Conservation (phyloP, 2,888 invertebrate species). For the Cheilosia vulpina region DNA sequence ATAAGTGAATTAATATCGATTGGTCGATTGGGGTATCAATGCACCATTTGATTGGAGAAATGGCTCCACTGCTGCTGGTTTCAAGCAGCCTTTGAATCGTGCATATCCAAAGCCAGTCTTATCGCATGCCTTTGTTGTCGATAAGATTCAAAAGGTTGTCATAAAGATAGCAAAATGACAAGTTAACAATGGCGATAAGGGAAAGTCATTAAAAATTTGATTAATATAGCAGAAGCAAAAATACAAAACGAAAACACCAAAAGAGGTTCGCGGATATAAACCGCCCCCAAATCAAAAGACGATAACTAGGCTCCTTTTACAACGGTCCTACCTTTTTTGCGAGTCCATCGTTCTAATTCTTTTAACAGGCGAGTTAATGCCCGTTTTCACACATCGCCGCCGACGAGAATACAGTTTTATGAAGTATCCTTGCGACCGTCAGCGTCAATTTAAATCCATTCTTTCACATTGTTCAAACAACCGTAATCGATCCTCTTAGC, state of each 20-base stretch:
- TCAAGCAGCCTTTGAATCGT: too few species aligned
- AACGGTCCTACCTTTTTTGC: constrained; percentile 6
- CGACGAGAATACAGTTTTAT: constrained; percentile 49
- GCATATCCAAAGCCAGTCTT: too few species aligned
- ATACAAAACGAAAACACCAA: background rate
- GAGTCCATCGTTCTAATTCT: constrained; percentile 26
- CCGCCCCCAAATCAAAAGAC: constrained; percentile 18
- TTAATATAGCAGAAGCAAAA: too few species aligned
- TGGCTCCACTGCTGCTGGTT: too few species aligned
- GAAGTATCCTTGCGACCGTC: constrained; percentile 58
- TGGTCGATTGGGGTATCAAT: too few species aligned
- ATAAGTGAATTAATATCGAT: too few species aligned
- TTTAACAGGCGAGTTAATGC: constrained; percentile 42
- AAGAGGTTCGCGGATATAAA: constrained; percentile 17
- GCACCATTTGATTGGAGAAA: too few species aligned
- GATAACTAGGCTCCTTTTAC: background rate
- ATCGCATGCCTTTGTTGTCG: too few species aligned
- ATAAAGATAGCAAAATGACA: too few species aligned
- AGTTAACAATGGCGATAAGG: too few species aligned
- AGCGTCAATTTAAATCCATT: constrained; percentile 55
- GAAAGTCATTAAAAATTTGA: too few species aligned
- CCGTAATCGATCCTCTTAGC: constrained; percentile 63
- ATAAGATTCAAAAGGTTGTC: too few species aligned
- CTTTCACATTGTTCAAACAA: constrained; percentile 63
- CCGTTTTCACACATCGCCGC: constrained; percentile 59